phyloP scores from a whole-genome alignment of 2,888 invertebrate genomes.

The Pycnomerus fuliginosus region DNA sequence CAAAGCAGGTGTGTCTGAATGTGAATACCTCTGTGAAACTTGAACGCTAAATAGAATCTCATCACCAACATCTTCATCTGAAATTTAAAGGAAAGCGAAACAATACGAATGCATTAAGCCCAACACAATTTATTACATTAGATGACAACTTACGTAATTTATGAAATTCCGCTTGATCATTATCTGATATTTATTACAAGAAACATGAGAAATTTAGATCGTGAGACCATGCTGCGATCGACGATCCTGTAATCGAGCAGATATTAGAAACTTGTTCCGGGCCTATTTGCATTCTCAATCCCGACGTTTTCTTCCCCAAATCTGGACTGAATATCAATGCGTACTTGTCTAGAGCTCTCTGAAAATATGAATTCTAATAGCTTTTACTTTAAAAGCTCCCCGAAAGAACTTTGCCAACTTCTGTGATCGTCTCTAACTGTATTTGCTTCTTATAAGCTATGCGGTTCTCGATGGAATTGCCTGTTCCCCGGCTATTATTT shows the following conservation, averaged over 20 bases:
- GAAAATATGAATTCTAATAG: constrained; percentile 13
- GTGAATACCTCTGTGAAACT: too few species aligned
- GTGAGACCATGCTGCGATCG: too few species aligned
- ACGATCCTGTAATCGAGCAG: not conserved
- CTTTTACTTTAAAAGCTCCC: constrained; percentile 6
- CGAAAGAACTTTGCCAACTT: too few species aligned
- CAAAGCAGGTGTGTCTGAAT: too few species aligned
- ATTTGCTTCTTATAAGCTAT: too few species aligned
- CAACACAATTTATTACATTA: constrained; percentile 1
- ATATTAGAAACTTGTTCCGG: constrained; percentile 4
- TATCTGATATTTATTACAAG: constrained; percentile 8
- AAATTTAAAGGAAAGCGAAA: too few species aligned
- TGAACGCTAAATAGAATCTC: too few species aligned
- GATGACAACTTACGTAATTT: constrained; percentile 1
- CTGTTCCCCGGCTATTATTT: too few species aligned
- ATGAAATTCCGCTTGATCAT: constrained; percentile 5
- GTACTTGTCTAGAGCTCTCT: constrained; percentile 9
- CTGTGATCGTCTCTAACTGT: too few species aligned
- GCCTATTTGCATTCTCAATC: constrained; percentile 9
- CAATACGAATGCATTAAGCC: too few species aligned
- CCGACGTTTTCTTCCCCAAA: constrained; percentile 2
- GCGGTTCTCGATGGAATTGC: too few species aligned
- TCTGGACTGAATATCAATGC: constrained; percentile 10
- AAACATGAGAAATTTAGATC: constrained; percentile 10
- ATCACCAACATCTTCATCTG: too few species aligned